Evolutionary conservation across 2,888 invertebrate species (phyloP).

Genomic region (Nasonovia ribisnigri): DNA sequence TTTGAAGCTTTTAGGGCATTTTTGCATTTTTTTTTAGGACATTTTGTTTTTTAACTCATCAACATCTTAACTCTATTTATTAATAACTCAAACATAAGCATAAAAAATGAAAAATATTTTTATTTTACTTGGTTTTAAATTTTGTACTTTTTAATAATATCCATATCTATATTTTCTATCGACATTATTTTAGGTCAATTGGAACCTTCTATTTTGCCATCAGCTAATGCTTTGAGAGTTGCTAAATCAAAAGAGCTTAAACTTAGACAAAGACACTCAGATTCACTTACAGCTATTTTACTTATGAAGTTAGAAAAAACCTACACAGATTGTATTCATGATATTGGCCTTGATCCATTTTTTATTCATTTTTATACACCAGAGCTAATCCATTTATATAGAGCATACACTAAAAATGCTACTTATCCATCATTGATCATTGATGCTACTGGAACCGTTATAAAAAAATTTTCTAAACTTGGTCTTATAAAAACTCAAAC

Average conservation of each 20-base stretch:
- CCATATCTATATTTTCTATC: no score
- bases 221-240: not conserved
- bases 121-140: no score
- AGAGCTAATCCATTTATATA: not conserved
- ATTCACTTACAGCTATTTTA: not conserved
- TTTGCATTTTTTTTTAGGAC: no score
- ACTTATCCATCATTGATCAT: not conserved
- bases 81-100: no score
- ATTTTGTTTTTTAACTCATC: no score
- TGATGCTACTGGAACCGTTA: not conserved
- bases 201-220: not conserved
- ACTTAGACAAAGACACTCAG: not conserved
- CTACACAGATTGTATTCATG: not conserved
- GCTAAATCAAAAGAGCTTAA: not conserved
- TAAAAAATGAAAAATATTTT: no score
- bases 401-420: not conserved
- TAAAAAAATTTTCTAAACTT: not conserved
- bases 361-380: slow-evolving; percentile 4
- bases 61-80: no score
- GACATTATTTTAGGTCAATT: not conserved
- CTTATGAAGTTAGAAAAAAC: not conserved
- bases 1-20: no score
- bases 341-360: slow-evolving; percentile 3
- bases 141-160: no score
- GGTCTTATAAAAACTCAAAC: not conserved